phyloP scores from a whole-genome alignment of 2,113 vertebrate genomes.

The Mystacornis crossleyi region DNA sequence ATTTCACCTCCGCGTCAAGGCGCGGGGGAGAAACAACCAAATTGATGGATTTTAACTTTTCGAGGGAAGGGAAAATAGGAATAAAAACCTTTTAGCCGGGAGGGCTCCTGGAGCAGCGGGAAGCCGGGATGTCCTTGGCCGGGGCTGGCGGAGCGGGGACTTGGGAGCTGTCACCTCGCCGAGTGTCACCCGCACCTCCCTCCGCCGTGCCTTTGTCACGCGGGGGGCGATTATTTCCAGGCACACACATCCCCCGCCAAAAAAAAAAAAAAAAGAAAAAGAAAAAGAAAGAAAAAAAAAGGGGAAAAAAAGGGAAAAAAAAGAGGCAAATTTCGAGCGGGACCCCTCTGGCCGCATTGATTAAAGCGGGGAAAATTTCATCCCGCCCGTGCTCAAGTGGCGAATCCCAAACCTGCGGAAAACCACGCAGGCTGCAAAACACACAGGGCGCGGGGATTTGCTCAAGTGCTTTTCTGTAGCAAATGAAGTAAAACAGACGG shows the following conservation, averaged over 20 bases:
- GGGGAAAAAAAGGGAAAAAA: not conserved
- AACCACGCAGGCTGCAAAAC: slow-evolving; percentile 83
- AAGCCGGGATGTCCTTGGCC: not conserved
- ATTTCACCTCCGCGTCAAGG: not conserved
- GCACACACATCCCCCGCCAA: not conserved
- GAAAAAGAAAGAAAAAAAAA: not conserved
- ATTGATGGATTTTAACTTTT: not conserved
- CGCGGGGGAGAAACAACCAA: not conserved
- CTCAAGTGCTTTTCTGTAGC: slow-evolving; percentile 81
- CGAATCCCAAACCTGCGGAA: slow-evolving; percentile 17
- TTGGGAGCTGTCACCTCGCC: not conserved
- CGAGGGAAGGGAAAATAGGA: not conserved
- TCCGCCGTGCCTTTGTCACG: not conserved
- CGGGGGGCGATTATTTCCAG: not conserved
- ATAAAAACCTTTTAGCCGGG: not conserved
- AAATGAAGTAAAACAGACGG: slow-evolving; percentile 87
- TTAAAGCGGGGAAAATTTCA: slow-evolving; percentile 36
- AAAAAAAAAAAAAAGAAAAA: not conserved
- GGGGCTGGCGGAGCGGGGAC: not conserved
- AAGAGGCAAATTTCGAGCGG: not conserved
- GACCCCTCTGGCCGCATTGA: slow-evolving; percentile 36
- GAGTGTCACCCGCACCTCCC: not conserved
- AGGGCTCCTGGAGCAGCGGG: not conserved
- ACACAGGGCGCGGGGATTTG: slow-evolving; percentile 87
- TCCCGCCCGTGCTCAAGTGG: slow-evolving; percentile 68